Evolutionary conservation across 1,140 invertebrate species (phyloP).

Genomic region (Colletes gigas): DNA sequence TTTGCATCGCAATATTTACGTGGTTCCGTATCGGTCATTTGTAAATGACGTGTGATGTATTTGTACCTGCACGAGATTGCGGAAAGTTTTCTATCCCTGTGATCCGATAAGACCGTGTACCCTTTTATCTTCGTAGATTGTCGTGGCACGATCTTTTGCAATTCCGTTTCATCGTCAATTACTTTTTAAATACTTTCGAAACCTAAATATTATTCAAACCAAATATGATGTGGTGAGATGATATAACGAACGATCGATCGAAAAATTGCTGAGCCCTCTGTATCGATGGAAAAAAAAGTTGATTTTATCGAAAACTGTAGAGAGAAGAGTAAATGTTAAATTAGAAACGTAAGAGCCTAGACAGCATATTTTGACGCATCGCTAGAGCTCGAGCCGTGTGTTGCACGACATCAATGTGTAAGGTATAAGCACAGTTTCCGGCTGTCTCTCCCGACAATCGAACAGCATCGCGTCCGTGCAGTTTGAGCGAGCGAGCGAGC

Average conservation of each 20-base stretch:
- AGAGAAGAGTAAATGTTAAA: slow-evolving; percentile 25
- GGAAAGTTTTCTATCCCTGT: slow-evolving; percentile 8
- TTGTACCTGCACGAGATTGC: not conserved
- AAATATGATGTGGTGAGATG: no score
- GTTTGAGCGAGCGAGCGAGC: slow-evolving; percentile 8
- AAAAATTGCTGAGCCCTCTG: no score
- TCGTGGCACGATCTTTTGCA: not conserved
- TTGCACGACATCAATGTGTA: slow-evolving; percentile 62
- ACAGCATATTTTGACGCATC: slow-evolving; percentile 47
- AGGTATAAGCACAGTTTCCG: slow-evolving; percentile 72
- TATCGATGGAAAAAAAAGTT: not conserved
- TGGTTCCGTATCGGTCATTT: not conserved
- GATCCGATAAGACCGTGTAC: not conserved
- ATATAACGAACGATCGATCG: no score
- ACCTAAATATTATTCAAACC: no score
- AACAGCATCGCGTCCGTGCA: slow-evolving; percentile 56
- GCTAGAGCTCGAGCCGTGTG: slow-evolving; percentile 26
- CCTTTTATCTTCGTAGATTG: slow-evolving; percentile 10
- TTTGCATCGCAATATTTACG: not conserved
- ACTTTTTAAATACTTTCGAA: not conserved
- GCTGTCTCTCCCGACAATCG: slow-evolving; percentile 70
- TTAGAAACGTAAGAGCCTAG: slow-evolving; percentile 32
- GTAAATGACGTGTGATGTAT: not conserved
- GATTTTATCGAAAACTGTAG: not conserved
- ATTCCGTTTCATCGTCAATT: slow-evolving; percentile 7